Percentiles rank a stretch among this genome's conserved stretches.
Conservation (phyloP, 2,888 invertebrate genomes). For the Ommatoiulus sabulosus region DNA sequence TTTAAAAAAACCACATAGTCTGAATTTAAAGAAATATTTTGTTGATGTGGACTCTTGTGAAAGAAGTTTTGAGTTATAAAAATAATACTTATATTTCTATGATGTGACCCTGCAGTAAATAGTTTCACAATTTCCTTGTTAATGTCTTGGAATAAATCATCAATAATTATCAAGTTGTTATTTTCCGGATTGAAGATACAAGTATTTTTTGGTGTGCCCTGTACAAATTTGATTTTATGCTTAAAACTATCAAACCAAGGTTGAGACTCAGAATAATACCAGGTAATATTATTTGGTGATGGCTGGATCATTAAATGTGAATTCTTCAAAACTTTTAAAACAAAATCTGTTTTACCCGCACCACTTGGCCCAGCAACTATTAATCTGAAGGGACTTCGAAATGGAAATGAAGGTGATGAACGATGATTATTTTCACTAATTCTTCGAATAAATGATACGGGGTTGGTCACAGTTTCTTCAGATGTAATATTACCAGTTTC, state of each 20-base stretch:
- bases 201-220: background rate
- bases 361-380: background rate
- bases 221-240: background rate
- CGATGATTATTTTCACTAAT: background rate
- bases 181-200: background rate
- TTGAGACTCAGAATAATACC: background rate
- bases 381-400: background rate
- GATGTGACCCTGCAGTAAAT: background rate
- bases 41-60: background rate
- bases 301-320: background rate
- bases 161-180: background rate
- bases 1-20: background rate
- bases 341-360: slow-evolving; percentile 3
- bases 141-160: background rate
- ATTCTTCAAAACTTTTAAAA: background rate
- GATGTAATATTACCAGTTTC: too few species aligned
- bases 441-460: too few species aligned
- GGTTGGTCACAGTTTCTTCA: too few species aligned
- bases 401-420: background rate
- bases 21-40: slow-evolving; percentile 1
- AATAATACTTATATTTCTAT: background rate
- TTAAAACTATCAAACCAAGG: background rate
- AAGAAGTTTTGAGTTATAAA: background rate
- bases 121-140: background rate
- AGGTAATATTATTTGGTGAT: background rate